Base-by-base conservation (phyloP, 2,797 vertebrate genomes). In the Enteromius treurensis region DNA sequence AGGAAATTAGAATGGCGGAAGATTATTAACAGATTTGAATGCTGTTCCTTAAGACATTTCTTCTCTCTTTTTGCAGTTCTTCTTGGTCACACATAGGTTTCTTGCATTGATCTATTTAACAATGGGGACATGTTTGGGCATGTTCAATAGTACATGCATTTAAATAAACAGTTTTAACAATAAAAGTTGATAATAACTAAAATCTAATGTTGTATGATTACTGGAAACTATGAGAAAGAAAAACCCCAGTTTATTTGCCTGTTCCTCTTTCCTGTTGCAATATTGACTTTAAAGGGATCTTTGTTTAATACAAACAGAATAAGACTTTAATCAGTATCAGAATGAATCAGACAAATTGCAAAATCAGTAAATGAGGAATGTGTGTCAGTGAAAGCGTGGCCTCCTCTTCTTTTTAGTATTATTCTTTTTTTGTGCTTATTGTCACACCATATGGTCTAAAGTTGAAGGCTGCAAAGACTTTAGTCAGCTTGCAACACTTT, bases 381-480 rank as follows among this genome's bases (percentile, higher is more conserved):
- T 79, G 21, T 34, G 77, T 80, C 2, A 75, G 34, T 21, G 11
- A 32, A 79, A 67, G n/a, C 40, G 17, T 34, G 3, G 55, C 37
- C 84, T 29, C 65, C 64, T 71, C 65, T 79, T 81, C 26, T 49
- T 84, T 34, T 68, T 68, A 40, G 7, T 8, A 34, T 3, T 34
- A 45, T 81, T 73, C 15, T 37, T 65, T 69, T 78, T 82, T 62
- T 69, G 64, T 84, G 29, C 23, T 37, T 77, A 85, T 79, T 70
- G 60, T 86, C 84, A 86, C 82, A 85, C 82, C 82, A 84, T 53
- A 49, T 26, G 53, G 86, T 87, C 84, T 79, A 87, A 88, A 86
- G 88, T 83, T 88, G 86, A 86, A 64, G 68, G 74, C 47, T 81
- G 49, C 51, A 83, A 82, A 83, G 74, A 68, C 79, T 84, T 85